Evolutionary conservation across 1,140 invertebrate genomes (phyloP).

Genomic region (Pachypeltis micranthus): DNA sequence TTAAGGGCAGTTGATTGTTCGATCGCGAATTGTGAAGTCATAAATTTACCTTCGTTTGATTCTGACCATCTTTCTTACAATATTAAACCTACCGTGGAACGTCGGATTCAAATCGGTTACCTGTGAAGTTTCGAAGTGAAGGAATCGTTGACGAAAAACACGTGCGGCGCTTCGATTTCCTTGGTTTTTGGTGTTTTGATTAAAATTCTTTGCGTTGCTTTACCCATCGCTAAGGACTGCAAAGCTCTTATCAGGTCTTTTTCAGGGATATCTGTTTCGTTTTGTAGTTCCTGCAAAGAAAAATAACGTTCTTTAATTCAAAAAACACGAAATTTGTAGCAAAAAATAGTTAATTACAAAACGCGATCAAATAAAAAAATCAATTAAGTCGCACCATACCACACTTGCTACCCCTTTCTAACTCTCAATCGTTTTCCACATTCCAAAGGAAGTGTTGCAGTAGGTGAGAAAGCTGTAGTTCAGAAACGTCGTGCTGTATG

Average conservation of each 20-base stretch:
- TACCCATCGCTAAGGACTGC: constrained; percentile 94
- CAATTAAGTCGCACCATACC: neutral
- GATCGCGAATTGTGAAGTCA: too few relatives aligned
- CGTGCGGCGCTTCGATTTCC: constrained; percentile 87
- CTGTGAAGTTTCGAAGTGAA: constrained; percentile 95
- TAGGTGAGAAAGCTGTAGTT: too few relatives aligned
- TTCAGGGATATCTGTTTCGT: constrained; percentile 96
- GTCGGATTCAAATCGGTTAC: constrained; percentile 34
- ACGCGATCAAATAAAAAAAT: too few relatives aligned
- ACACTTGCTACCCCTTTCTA: too few relatives aligned
- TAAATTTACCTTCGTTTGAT: too few relatives aligned
- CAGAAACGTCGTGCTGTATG: neutral
- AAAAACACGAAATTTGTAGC: constrained; percentile 7
- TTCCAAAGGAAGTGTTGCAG: too few relatives aligned
- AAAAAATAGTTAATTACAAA: neutral
- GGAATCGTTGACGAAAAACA: constrained; percentile 93
- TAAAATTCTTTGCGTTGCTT: constrained; percentile 90
- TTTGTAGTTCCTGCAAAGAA: constrained; percentile 70
- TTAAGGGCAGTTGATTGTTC: too few relatives aligned
- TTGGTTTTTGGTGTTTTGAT: constrained; percentile 89
- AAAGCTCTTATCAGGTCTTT: constrained; percentile 88
- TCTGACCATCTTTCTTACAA: too few relatives aligned
- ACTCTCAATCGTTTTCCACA: too few relatives aligned
- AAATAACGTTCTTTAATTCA: too few relatives aligned
- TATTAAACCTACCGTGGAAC: too few relatives aligned